Conservation (phyloP, 1,140 invertebrate genomes). For the Achroia grisella region DNA sequence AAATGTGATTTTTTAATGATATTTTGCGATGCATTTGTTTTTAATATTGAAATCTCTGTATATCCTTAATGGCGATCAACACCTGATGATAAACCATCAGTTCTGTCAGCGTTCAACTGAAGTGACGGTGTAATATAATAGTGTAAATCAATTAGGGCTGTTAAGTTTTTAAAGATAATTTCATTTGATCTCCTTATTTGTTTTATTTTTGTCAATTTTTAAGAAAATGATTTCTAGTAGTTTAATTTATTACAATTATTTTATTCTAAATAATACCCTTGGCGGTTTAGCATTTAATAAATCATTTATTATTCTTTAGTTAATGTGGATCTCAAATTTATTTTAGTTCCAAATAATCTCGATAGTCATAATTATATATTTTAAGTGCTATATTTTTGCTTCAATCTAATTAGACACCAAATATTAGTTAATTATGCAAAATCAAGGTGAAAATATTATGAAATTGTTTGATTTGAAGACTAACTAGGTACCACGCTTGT, state of each 20-base stretch:
- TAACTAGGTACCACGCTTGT: neutral
- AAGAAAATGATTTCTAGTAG: conserved; percentile 34
- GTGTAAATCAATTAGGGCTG: conserved; percentile 34
- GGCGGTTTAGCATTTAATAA: conserved; percentile 33
- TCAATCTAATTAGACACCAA: conserved; percentile 52
- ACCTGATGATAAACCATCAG: conserved; percentile 1
- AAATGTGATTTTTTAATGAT: conserved; percentile 8
- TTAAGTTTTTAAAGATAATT: conserved; percentile 61
- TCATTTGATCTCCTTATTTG: conserved; percentile 67
- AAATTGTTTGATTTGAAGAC: conserved; percentile 7
- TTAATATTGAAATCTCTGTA: conserved; percentile 2
- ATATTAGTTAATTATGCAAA: conserved; percentile 58
- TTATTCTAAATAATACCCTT: conserved; percentile 12
- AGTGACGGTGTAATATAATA: conserved; percentile 6
- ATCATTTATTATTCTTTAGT: conserved; percentile 13
- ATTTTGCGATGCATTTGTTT: conserved; percentile 20
- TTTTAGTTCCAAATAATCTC: conserved; percentile 64
- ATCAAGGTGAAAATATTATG: conserved; percentile 8
- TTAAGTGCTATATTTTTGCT: conserved; percentile 32
- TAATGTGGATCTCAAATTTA: conserved; percentile 60
- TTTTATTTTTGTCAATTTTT: conserved; percentile 61
- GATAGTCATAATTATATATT: conserved; percentile 50
- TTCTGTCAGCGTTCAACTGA: conserved; percentile 14
- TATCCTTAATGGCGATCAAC: conserved; percentile 9
- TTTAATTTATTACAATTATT: conserved; percentile 56